A percentile compares a stretch with the other conserved stretches of the same genome.
Evolutionary conservation across 2,888 invertebrate genomes (phyloP).

Genomic region (Cantharis lateralis): DNA sequence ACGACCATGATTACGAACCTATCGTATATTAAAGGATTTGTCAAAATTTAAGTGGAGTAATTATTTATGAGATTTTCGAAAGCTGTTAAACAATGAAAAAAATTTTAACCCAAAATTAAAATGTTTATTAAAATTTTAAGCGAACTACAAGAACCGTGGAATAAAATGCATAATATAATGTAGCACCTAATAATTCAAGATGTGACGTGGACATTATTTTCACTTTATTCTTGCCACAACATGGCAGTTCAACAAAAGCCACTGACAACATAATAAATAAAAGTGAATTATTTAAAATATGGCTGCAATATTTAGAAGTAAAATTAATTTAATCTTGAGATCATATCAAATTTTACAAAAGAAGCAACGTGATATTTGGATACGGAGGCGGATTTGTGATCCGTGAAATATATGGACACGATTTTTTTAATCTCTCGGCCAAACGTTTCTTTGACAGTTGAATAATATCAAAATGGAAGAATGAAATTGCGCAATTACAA

Average conservation of each 20-base stretch:
- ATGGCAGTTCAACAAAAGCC: slow-evolving; percentile 39
- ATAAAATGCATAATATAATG: slow-evolving; percentile 26
- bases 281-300: slow-evolving; percentile 30
- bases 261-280: slow-evolving; percentile 32
- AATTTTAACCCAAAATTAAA: slow-evolving; percentile 16
- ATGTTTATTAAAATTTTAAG: slow-evolving; percentile 16
- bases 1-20: slow-evolving; percentile 39
- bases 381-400: background rate
- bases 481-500: background rate
- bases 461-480: background rate
- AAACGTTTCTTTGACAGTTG: background rate
- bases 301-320: slow-evolving; percentile 26
- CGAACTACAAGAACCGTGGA: slow-evolving; percentile 23
- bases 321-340: slow-evolving; percentile 23
- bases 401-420: background rate
- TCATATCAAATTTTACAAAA: slow-evolving; percentile 27
- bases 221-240: slow-evolving; percentile 34
- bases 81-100: slow-evolving; percentile 26
- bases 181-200: slow-evolving; percentile 36
- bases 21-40: slow-evolving; percentile 39
- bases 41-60: slow-evolving; percentile 34
- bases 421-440: background rate
- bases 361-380: background rate
- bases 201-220: slow-evolving; percentile 33
- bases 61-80: slow-evolving; percentile 30